A percentile compares a stretch with the other conserved stretches of the same genome.
Conservation (phyloP, 2,113 vertebrate species). For the Ammodramus savannarum region DNA sequence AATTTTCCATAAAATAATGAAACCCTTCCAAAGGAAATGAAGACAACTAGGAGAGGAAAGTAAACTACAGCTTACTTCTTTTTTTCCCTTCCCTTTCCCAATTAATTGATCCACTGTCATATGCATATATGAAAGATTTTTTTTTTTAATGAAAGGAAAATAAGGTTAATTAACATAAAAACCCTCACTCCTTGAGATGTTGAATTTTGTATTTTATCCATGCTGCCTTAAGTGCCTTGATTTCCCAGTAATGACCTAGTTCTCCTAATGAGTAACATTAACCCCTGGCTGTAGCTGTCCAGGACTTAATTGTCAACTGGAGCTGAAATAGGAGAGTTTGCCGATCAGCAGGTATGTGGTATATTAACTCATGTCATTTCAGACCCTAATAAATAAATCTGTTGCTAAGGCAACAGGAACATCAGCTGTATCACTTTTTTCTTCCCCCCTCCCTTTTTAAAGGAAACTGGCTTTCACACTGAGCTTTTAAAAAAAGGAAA, state of each 20-base stretch:
- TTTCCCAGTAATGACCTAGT: constrained; percentile 99
- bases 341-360: constrained; percentile 91
- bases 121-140: constrained; percentile 88
- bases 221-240: constrained; percentile 98
- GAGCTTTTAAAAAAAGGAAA: constrained; percentile 77
- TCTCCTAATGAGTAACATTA: constrained; percentile 99
- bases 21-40: constrained; percentile 85
- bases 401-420: constrained; percentile 85
- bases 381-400: constrained; percentile 88
- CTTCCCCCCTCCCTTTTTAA: background rate
- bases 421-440: constrained; percentile 76
- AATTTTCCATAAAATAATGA: constrained; percentile 89
- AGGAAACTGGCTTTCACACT: constrained; percentile 78
- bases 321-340: constrained; percentile 90
- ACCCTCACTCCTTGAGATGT: constrained; percentile 89
- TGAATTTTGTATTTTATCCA: constrained; percentile 90
- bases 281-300: constrained; percentile 99
- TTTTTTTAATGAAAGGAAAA: constrained; percentile 88
- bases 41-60: constrained; percentile 86
- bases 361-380: constrained; percentile 92
- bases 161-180: constrained; percentile 99
- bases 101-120: constrained; percentile 97
- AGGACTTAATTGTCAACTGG: constrained; percentile 99
- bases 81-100: constrained; percentile 64
- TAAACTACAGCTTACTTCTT: constrained; percentile 83